Evolutionary conservation across 2,888 invertebrate genomes (phyloP).

Genomic region (Lasioglossum figueresi): DNA sequence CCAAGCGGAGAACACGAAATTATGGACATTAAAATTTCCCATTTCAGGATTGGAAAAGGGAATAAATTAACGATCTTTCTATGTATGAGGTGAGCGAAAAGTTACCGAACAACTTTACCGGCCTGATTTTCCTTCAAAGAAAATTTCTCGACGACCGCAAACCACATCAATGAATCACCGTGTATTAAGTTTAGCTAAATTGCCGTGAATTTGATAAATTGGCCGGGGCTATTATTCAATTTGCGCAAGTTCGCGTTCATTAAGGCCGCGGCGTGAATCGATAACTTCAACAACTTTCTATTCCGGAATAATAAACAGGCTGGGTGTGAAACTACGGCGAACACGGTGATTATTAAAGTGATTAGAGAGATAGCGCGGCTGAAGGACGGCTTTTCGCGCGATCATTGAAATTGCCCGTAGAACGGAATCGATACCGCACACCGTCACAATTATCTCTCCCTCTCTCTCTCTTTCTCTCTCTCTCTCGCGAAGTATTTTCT

Average conservation of each 20-base stretch:
- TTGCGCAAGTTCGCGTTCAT: conserved; percentile 33
- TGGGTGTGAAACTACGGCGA: background rate
- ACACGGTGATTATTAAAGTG: conserved; percentile 48
- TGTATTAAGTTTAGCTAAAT: conserved; percentile 34
- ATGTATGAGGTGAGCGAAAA: background rate
- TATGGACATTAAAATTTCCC: no score
- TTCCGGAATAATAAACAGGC: conserved; percentile 18
- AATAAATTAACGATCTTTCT: no score
- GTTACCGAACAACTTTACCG: background rate
- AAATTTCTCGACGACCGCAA: background rate
- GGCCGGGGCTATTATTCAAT: background rate
- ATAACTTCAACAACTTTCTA: conserved; percentile 14
- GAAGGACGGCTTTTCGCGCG: conserved; percentile 23
- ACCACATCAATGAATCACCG: conserved; percentile 3
- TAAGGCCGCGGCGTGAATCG: conserved; percentile 30
- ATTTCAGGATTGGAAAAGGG: no score
- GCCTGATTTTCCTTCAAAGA: background rate
- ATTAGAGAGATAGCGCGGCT: conserved; percentile 33
- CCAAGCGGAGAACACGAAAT: no score
- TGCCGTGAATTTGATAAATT: conserved; percentile 13
- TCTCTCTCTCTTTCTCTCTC: conserved; percentile 9
- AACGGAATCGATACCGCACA: conserved; percentile 8
- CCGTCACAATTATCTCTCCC: background rate
- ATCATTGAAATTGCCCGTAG: conserved; percentile 54
- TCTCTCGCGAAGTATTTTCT: background rate